A percentile compares a stretch with the other conserved stretches of the same genome.
phyloP scores from a whole-genome alignment of 2,113 vertebrate species.

The Sclerurus mexicanus region DNA sequence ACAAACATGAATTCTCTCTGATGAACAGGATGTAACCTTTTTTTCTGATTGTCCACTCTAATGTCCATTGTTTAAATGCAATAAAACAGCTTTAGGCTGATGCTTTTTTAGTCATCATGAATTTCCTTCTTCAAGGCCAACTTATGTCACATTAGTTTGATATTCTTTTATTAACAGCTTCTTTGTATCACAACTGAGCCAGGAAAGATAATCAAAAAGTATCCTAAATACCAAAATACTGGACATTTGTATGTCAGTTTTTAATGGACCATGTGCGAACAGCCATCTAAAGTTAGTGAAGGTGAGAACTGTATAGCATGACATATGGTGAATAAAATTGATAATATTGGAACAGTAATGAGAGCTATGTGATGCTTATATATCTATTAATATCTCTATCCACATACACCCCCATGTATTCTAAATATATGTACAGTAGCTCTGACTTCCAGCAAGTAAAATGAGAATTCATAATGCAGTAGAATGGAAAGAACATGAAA shows the following conservation, averaged over 20 bases:
- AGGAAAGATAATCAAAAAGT: not conserved
- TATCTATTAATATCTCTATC: conserved; percentile 66
- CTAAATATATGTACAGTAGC: conserved; percentile 64
- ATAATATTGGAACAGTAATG: conserved; percentile 60
- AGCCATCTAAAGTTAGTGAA: conserved; percentile 8
- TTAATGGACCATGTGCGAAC: conserved; percentile 1
- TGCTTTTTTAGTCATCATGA: not conserved
- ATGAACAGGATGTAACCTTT: not conserved
- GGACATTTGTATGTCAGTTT: not conserved
- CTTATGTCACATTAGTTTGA: not conserved
- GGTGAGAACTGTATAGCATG: not conserved
- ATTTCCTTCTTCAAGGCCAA: not conserved
- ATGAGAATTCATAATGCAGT: conserved; percentile 38
- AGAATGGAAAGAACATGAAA: conserved; percentile 9
- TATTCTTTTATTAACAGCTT: not conserved
- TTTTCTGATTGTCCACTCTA: not conserved
- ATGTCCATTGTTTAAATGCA: not conserved
- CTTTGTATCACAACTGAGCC: not conserved
- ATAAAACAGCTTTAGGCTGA: not conserved
- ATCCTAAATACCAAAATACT: not conserved
- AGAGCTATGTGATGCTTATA: conserved; percentile 39
- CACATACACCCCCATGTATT: conserved; percentile 50
- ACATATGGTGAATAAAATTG: conserved; percentile 27
- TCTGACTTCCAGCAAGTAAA: conserved; percentile 55
- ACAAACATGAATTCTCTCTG: not conserved